These are phyloP conservation scores for Eupithecia centaureata DNA, from an alignment of 2,888 invertebrate species.

Conservation along the genomic window DNA sequence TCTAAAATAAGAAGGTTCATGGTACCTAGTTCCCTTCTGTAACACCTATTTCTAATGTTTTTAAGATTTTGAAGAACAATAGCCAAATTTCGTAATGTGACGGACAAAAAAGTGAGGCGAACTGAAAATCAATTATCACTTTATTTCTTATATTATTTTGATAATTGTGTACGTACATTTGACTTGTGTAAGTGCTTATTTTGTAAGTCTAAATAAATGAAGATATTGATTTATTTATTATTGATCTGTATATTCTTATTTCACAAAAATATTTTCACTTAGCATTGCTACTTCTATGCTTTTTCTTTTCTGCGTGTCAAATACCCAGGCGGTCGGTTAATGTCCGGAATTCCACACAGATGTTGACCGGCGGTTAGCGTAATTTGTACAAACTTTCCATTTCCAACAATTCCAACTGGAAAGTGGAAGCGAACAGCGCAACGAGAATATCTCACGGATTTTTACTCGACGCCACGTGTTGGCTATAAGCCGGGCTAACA, in stretches of 20 bases:
- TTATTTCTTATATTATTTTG: no score
- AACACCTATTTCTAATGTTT: not conserved
- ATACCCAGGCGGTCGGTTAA: not conserved
- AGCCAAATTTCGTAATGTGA: not conserved
- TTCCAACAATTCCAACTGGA: not conserved
- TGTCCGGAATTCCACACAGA: not conserved
- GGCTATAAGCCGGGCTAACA: not conserved
- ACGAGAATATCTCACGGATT: not conserved
- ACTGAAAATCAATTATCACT: no score
- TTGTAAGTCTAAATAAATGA: no score
- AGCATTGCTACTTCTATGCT: no score
- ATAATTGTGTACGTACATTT: no score
- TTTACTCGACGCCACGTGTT: not conserved
- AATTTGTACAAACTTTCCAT: slow-evolving; percentile 8
- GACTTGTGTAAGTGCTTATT: no score
- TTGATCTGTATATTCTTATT: no score
- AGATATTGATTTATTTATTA: no score
- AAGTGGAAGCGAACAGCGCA: slow-evolving; percentile 4
- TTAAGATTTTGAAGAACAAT: not conserved
- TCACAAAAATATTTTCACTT: no score
- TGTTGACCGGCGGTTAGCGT: not conserved
- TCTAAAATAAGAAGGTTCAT: not conserved
- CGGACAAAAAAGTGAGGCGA: no score
- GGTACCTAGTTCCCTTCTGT: not conserved
- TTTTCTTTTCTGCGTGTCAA: not conserved